phyloP scores from a whole-genome alignment of 2,888 invertebrate species.

The Tinea pellionella region DNA sequence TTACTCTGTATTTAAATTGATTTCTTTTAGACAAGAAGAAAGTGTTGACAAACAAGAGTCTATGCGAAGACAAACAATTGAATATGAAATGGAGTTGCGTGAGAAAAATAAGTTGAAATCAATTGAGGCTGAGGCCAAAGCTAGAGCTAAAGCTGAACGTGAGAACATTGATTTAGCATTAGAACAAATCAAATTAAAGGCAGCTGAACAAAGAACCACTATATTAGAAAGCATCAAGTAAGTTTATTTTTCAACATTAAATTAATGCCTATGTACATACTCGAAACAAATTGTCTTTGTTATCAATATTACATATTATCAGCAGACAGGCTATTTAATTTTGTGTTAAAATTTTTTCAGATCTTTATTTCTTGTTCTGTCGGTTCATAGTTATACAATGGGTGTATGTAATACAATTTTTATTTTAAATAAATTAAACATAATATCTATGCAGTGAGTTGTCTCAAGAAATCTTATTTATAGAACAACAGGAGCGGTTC shows the following conservation, averaged over 20 bases:
- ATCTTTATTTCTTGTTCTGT: no score
- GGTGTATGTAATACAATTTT: no score
- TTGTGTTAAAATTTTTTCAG: no score
- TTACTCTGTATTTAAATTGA: neutral
- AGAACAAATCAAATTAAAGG: constrained; percentile 91
- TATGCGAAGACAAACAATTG: constrained; percentile 91
- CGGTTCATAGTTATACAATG: no score
- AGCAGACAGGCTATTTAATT: no score
- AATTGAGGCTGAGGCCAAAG: constrained; percentile 89
- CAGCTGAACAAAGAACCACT: constrained; percentile 93
- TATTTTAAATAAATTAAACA: no score
- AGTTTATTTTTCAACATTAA: neutral
- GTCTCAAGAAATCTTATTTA: no score
- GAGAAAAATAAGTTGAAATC: constrained; percentile 93
- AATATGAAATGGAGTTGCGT: constrained; percentile 94
- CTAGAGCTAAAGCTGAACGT: constrained; percentile 91
- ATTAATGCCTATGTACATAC: neutral
- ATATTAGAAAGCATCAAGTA: constrained; percentile 94
- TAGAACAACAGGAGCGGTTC: constrained; percentile 86
- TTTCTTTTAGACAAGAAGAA: constrained; percentile 82
- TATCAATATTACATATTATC: no score
- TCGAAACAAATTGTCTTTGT: no score
- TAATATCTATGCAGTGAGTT: no score
- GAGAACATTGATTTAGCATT: constrained; percentile 96
- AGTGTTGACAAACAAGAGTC: constrained; percentile 97